Evolutionary conservation across 2,113 vertebrate genomes (phyloP).

Genomic region (Boleophthalmus pectinirostris): DNA sequence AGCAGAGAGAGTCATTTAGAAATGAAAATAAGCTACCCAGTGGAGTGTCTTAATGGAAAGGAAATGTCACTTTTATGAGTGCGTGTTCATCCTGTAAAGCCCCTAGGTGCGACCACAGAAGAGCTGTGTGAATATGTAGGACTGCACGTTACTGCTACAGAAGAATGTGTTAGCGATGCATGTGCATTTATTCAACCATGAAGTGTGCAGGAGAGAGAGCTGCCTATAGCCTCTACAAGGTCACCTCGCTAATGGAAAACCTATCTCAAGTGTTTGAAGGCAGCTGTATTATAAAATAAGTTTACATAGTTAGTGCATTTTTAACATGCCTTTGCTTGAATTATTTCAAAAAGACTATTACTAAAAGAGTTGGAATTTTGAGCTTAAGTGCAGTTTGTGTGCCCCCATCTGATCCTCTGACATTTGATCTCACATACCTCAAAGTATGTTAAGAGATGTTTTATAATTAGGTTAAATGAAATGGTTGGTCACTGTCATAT

Average conservation of each 20-base stretch:
- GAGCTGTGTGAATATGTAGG: slow-evolving; percentile 4
- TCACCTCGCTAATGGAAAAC: slow-evolving; percentile 61
- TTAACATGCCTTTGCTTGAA: too few relatives aligned
- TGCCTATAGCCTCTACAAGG: slow-evolving; percentile 59
- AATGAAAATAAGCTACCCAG: slow-evolving; percentile 66
- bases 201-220: slow-evolving; percentile 30
- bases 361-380: too few relatives aligned
- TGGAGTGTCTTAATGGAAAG: slow-evolving; percentile 68
- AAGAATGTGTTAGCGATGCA: slow-evolving; percentile 8
- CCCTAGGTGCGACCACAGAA: slow-evolving; percentile 56
- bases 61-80: slow-evolving; percentile 63
- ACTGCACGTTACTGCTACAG: background rate
- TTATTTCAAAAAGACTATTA: too few relatives aligned
- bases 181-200: slow-evolving; percentile 36
- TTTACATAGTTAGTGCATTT: too few relatives aligned
- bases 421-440: too few relatives aligned
- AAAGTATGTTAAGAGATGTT: background rate
- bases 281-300: background rate
- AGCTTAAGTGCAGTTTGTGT: too few relatives aligned
- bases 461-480: background rate
- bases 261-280: background rate
- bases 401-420: too few relatives aligned
- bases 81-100: slow-evolving; percentile 47
- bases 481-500: background rate
- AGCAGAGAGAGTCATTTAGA: slow-evolving; percentile 49